A percentile compares a stretch with the other conserved stretches of the same genome.
These are phyloP conservation scores for Agapetus fuscipes DNA, from an alignment of 2,888 invertebrate species.

Conservation along the genomic window DNA sequence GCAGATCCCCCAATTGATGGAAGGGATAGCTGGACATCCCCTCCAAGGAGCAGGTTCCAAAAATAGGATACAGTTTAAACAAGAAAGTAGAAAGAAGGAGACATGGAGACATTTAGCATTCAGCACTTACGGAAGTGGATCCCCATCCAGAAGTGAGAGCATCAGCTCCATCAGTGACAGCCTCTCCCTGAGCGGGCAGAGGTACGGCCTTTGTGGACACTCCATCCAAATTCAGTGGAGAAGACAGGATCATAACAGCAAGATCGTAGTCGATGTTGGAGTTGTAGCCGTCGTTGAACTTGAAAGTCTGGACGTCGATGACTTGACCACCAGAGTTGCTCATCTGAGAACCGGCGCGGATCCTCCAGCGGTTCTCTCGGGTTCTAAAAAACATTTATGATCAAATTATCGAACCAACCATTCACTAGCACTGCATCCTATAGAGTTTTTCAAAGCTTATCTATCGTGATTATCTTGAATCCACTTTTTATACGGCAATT, in stretches of 20 bases:
- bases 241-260: slow-evolving; percentile 29
- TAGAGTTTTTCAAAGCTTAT: too few relatives aligned
- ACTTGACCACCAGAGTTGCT: slow-evolving; percentile 31
- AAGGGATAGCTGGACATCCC: too few relatives aligned
- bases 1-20: too few relatives aligned
- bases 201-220: slow-evolving; percentile 26
- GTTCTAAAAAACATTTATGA: too few relatives aligned
- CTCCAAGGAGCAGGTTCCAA: too few relatives aligned
- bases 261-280: slow-evolving; percentile 32
- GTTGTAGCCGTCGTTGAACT: slow-evolving; percentile 31
- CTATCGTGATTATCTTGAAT: too few relatives aligned
- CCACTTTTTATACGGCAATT: too few relatives aligned
- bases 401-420: too few relatives aligned
- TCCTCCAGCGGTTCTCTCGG: slow-evolving; percentile 7
- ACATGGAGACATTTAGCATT: too few relatives aligned
- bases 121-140: slow-evolving; percentile 28
- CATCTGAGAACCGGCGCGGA: slow-evolving; percentile 24
- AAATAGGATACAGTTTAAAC: too few relatives aligned
- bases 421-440: too few relatives aligned
- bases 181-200: slow-evolving; percentile 26
- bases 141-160: slow-evolving; percentile 42
- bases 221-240: slow-evolving; percentile 28
- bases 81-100: too few relatives aligned
- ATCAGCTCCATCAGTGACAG: slow-evolving; percentile 29
- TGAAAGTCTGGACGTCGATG: slow-evolving; percentile 28